phyloP scores from a whole-genome alignment of 1,140 invertebrate genomes.

The Anastrepha obliqua region DNA sequence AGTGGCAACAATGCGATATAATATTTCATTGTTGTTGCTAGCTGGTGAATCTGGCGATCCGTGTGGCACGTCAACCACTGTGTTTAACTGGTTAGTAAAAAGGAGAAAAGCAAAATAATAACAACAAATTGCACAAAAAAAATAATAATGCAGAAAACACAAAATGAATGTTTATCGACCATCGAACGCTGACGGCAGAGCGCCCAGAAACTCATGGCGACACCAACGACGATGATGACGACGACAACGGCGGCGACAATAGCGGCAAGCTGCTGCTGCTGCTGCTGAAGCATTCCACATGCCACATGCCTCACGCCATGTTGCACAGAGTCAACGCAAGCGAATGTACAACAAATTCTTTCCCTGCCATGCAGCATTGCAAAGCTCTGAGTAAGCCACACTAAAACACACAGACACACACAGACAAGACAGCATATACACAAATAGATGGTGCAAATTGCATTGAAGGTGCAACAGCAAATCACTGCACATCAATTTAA shows the following conservation, averaged over 20 bases:
- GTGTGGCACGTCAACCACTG: constrained; percentile 37
- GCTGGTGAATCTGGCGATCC: constrained; percentile 4
- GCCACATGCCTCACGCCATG: constrained; percentile 3
- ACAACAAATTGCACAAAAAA: constrained; percentile 33
- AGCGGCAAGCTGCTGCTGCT: background rate
- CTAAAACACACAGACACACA: constrained; percentile 2
- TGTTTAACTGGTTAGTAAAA: background rate
- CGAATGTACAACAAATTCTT: background rate
- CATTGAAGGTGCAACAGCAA: constrained; percentile 40
- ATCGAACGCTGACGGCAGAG: constrained; percentile 6
- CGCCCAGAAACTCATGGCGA: constrained; percentile 10
- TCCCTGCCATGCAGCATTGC: background rate
- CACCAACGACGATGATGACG: background rate
- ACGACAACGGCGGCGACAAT: background rate
- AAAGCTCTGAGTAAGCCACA: constrained; percentile 16
- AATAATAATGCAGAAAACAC: background rate
- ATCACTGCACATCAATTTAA: constrained; percentile 68
- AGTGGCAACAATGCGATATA: background rate
- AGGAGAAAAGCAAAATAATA: constrained; percentile 7
- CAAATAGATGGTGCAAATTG: background rate
- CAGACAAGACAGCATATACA: background rate
- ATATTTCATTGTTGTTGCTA: constrained; percentile 19
- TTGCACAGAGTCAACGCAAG: background rate
- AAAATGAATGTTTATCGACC: constrained; percentile 31
- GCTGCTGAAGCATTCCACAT: background rate